Evolutionary conservation across 2,113 vertebrate species (phyloP), one percentile per base, ranked within the genome.

Genomic region (Eublepharis macularius): DNA sequence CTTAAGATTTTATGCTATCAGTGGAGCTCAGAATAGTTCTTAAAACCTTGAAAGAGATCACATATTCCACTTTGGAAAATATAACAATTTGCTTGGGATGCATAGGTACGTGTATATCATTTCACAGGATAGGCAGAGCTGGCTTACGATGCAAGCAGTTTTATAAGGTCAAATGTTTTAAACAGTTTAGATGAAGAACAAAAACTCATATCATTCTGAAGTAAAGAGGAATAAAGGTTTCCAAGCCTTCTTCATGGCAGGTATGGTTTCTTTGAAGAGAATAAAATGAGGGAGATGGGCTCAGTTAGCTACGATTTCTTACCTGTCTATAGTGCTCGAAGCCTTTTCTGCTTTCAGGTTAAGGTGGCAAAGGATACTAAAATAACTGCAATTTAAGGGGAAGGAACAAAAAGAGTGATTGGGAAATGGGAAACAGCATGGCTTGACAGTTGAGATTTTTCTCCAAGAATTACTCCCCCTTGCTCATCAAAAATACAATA

Each of bases 291-390:
- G 86, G 89, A 85, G 69, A n/a, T 69, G 68, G 66, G 19, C 7
- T 45, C 89, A 90, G 88, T 83, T 83, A 87, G 76, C 49, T 84
- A 79, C 72, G 0, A 0, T n/a, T 45, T 82, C 77, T 32, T 88
- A 49, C 45, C 24, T 84, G n/a, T 66, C 92, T 87, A 74, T 83
- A 68, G 74, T 89, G 65, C 80, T 84, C 32, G 73, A 75, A 89
- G 49, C 74, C 87, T 76, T 77, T 92, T 82, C 36, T 89, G 83
- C 60, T 80, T 24, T 21, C 75, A 91, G 84, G 73, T 29, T 3
- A 19, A 88, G n/a, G 84, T 57, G 87, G 76, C 80, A 92, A 86
- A 90, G 90, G 85, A 90, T 82, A 92, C 77, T 29, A 77, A 4
- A 82, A 36, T 41, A 54, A 84, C 24, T 14, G n/a, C 41, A 78